phyloP scores from a whole-genome alignment of 2,888 invertebrate species.

The Syrphus vitripennis region DNA sequence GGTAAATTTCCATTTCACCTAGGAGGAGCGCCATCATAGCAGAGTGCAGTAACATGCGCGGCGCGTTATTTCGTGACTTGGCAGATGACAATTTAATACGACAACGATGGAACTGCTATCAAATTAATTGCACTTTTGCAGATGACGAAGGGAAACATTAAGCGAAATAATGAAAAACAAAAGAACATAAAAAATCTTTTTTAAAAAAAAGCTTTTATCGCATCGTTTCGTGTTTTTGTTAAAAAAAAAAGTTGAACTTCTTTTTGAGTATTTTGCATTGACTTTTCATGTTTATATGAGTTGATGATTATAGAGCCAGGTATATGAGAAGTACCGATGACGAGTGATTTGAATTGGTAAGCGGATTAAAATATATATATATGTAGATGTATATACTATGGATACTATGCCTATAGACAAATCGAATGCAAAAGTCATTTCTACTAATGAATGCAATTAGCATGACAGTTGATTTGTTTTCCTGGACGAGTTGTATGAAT shows the following conservation, averaged over 20 bases:
- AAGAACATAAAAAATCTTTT: neutral
- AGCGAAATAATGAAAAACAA: neutral
- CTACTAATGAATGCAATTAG: slow-evolving; percentile 69
- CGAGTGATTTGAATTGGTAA: slow-evolving; percentile 61
- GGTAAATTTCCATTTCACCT: neutral
- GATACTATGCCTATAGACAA: slow-evolving; percentile 25
- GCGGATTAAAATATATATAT: slow-evolving; percentile 26
- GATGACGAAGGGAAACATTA: slow-evolving; percentile 17
- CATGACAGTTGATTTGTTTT: slow-evolving; percentile 68
- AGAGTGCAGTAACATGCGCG: neutral
- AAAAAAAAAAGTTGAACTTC: slow-evolving; percentile 28
- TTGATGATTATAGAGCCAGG: neutral
- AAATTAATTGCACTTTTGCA: slow-evolving; percentile 51
- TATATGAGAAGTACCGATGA: neutral
- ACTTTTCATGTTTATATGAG: neutral
- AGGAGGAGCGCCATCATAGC: neutral
- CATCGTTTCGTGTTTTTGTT: neutral
- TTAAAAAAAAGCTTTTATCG: slow-evolving; percentile 55
- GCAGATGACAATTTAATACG: slow-evolving; percentile 23
- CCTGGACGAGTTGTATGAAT: slow-evolving; percentile 54
- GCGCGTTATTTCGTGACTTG: slow-evolving; percentile 44
- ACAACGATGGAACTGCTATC: slow-evolving; percentile 17
- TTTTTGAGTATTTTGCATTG: neutral
- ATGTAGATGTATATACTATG: too few species aligned
- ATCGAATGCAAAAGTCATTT: slow-evolving; percentile 63